phyloP scores from a whole-genome alignment of 2,797 vertebrate species.

The Xyrichtys novacula region DNA sequence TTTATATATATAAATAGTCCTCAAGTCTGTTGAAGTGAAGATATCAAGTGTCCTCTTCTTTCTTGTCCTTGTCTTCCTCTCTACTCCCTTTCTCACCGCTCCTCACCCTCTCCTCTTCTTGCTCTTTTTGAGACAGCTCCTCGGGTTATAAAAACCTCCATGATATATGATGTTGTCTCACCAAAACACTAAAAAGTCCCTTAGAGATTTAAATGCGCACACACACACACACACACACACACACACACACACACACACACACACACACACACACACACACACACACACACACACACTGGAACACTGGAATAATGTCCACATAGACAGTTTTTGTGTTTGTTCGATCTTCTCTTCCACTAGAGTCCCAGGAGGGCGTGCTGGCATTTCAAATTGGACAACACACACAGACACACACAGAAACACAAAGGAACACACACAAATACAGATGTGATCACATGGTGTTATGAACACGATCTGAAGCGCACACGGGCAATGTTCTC shows the following conservation, averaged over 20 bases:
- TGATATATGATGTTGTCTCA: slow-evolving; percentile 76
- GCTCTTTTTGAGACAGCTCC: slow-evolving; percentile 56
- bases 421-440: slow-evolving; percentile 2
- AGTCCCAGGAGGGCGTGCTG: slow-evolving; percentile 67
- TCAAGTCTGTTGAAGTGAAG: slow-evolving; percentile 6
- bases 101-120: slow-evolving; percentile 17
- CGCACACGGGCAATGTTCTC: neutral
- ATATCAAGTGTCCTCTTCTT: slow-evolving; percentile 4
- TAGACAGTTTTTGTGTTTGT: slow-evolving; percentile 70
- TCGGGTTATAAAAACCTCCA: slow-evolving; percentile 64
- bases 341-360: slow-evolving; percentile 44
- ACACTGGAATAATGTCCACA: slow-evolving; percentile 67
- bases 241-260: too few species aligned
- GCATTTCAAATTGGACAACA: slow-evolving; percentile 68
- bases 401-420: neutral
- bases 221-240: too few species aligned
- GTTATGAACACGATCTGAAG: neutral
- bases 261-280: too few species aligned
- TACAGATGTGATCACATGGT: neutral
- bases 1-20: too few species aligned
- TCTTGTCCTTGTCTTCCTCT: neutral
- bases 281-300: slow-evolving; percentile 17
- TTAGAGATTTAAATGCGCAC: slow-evolving; percentile 60
- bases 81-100: neutral
- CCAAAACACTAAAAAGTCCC: slow-evolving; percentile 71